Base-by-base conservation (phyloP, 37 sponge, comb jelly and placozoan genomes). In the Bolinopsis microptera region DNA sequence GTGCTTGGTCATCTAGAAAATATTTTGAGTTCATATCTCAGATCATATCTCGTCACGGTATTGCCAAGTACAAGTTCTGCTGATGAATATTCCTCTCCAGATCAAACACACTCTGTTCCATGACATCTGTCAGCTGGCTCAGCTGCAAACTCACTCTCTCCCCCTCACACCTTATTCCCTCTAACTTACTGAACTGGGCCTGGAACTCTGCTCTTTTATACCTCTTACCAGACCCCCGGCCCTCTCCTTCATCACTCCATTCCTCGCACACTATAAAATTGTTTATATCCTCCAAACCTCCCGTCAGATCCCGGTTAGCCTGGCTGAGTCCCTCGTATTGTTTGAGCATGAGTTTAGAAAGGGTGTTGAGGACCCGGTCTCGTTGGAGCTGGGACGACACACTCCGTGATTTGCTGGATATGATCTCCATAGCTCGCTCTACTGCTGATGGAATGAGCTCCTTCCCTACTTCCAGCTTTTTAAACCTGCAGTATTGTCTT, bases 31-130 rank as follows among this genome's bases (percentile, higher is more conserved):
- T n/a, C n/a, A n/a, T n/a, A n/a, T n/a, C n/a, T n/a, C n/a, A n/a
- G n/a, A n/a, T n/a, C n/a, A n/a, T n/a, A n/a, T n/a, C 23, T 8
- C 23, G 3, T 86, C 90, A 86, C 8, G 90, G 90, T 1, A 86
- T 40, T 39, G 90, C 24, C 38, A 86, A 38, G 30, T 41, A 86
- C 25, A 86, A 38, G 61, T 86, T 86, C 61, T 86, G 90, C 61
- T 86, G 90, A 27, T 86, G 90, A 26, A 86, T 39, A 61, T 86
- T 86, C 90, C 90, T 35, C 67, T 86, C 90, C 48, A 86, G 26
- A 39, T 86, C 90, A 39, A 86, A 86, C 67, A 86, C 90, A 26
- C 90, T 35, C 67, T 86, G 90, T 48, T 86, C 90, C 90, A 86
- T 86, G 3, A 41, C 61, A 39, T 86, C 90, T 36, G 90, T 86